Base-by-base conservation (phyloP, 2,797 vertebrate species). In the Acrossocheilus wenchowensis region DNA sequence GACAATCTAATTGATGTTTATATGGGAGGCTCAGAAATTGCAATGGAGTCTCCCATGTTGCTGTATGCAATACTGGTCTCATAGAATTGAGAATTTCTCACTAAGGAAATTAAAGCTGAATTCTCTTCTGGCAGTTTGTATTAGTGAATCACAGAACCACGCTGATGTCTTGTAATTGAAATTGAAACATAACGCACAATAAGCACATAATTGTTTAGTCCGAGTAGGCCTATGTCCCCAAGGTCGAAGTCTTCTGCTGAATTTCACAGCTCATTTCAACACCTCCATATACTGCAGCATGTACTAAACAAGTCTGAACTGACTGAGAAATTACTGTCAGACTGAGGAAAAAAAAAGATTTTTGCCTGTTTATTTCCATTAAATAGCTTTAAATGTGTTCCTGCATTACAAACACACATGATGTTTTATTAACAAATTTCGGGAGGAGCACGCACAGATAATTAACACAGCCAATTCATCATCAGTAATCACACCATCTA, bases 1-100 rank as follows among this genome's bases (percentile, higher is more conserved):
- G 83, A 85, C 64, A 60, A 45, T 39, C 75, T 71, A 72, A 85
- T 17, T 71, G 50, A 79, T 85, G 75, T 85, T 85, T 78, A 57
- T 85, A 85, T 60, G 36, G 48, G 36, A 54, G 23, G 36, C n/a
- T 79, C 11, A 19, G 50, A 79, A 71, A 79, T n/a, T 66, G 19
- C 71, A 85, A 85, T 78, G 15, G 75, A 78, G 48, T 69, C 64
- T 57, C 83, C 64, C n/a, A 11, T 84, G 83, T 66, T 78, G 43
- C 30, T 84, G 41, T 68, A 75, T 36, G 83, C 50, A 52, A 72
- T 43, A 45, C 75, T 41, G 5, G 21, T 30, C 45, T 5, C 2
- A 43, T 54, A 57, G 75, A 60, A 78, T 41, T 69, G 62, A 85
- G 64, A 68, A 68, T 36, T 34, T 68, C 64, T 78, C 64, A 45